A percentile compares a stretch with the other conserved stretches of the same genome.
phyloP scores from a whole-genome alignment of 2,113 vertebrate genomes.

The Hyperopisus bebe region DNA sequence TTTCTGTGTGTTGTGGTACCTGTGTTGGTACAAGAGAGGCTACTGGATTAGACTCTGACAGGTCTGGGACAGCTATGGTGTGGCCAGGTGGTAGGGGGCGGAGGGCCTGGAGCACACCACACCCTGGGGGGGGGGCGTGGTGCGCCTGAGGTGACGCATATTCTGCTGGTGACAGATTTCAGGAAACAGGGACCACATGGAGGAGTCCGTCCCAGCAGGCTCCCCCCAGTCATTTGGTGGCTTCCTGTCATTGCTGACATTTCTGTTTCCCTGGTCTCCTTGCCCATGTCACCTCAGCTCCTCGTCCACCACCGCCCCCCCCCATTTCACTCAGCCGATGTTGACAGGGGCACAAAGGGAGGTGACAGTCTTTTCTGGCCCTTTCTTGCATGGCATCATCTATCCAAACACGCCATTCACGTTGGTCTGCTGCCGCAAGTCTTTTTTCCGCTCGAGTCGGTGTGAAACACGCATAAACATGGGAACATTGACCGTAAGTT shows the following conservation, averaged over 20 bases:
- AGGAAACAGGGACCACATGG: conserved; percentile 71
- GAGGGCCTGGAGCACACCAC: neutral
- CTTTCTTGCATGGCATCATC: neutral
- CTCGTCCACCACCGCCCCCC: conserved; percentile 10
- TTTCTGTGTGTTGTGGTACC: neutral
- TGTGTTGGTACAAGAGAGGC: neutral
- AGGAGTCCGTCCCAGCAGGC: conserved; percentile 61
- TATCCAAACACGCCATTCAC: neutral
- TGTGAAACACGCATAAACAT: conserved; percentile 15
- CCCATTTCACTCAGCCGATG: neutral
- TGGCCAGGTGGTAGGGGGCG: conserved; percentile 25
- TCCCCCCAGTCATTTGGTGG: conserved; percentile 73
- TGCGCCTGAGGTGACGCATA: conserved; percentile 54
- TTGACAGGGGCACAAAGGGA: neutral
- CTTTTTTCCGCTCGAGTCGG: conserved; percentile 29
- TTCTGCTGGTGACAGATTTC: conserved; percentile 72
- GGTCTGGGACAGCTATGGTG: neutral
- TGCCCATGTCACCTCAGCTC: conserved; percentile 56
- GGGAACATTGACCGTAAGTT: neutral
- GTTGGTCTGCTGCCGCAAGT: neutral
- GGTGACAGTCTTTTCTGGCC: neutral
- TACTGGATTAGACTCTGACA: neutral
- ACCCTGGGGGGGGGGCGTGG: neutral
- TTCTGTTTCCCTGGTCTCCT: conserved; percentile 63
- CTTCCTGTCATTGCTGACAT: conserved; percentile 66